phyloP scores from a whole-genome alignment of 2,113 vertebrate species.

The Pachycephala philippinensis region DNA sequence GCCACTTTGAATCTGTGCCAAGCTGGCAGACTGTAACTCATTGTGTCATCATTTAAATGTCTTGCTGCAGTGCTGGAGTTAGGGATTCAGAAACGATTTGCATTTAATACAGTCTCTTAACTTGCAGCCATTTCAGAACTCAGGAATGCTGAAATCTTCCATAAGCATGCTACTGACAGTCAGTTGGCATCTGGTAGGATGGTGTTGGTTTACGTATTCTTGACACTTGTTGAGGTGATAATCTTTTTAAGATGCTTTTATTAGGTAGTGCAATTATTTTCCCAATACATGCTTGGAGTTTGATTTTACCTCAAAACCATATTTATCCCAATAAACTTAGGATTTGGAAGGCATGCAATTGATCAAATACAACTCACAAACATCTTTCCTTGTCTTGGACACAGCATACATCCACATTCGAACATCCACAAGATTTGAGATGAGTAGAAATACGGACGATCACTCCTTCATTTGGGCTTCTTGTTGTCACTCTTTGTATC shows the following conservation, averaged over 20 bases:
- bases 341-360: not conserved
- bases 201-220: not conserved
- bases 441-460: not conserved
- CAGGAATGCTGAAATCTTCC: not conserved
- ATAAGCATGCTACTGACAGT: not conserved
- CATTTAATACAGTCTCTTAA: slow-evolving; percentile 37
- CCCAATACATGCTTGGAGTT: not conserved
- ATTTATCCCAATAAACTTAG: not conserved
- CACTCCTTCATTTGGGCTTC: not conserved
- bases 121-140: slow-evolving; percentile 12
- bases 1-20: slow-evolving; percentile 51
- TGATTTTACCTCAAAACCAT: not conserved
- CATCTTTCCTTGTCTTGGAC: not conserved
- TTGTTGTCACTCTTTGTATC: not conserved
- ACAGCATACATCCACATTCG: not conserved
- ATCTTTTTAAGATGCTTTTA: not conserved
- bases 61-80: slow-evolving; percentile 17
- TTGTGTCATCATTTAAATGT: slow-evolving; percentile 45
- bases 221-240: not conserved
- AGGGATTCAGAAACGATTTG: slow-evolving; percentile 32
- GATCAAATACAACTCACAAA: not conserved
- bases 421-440: not conserved
- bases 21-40: slow-evolving; percentile 44
- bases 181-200: not conserved
- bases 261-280: not conserved